These are phyloP conservation scores for Ruditapes philippinarum DNA, from an alignment of 1,140 invertebrate species.

Conservation along the genomic window DNA sequence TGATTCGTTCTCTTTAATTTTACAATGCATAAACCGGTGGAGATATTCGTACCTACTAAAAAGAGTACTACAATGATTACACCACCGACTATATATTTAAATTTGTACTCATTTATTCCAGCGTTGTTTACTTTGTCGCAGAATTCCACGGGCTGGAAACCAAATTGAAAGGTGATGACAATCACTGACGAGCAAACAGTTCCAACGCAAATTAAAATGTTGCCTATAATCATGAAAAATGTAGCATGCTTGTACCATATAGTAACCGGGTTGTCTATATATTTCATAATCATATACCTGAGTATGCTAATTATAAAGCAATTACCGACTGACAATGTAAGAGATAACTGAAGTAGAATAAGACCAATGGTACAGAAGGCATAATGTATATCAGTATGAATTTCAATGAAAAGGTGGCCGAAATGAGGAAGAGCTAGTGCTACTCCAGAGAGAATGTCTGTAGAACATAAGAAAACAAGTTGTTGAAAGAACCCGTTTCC, in stretches of 20 bases:
- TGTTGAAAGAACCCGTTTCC: not conserved
- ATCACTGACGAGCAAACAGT: not conserved
- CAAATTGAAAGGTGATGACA: not conserved
- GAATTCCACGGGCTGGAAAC: not conserved
- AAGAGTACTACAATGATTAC: not conserved
- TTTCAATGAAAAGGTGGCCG: not conserved
- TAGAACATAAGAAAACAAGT: not conserved
- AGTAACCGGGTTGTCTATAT: not conserved
- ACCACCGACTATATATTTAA: not conserved
- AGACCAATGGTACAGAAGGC: not conserved
- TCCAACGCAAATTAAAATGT: not conserved
- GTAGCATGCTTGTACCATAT: not conserved
- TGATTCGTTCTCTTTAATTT: not conserved
- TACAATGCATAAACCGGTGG: not conserved
- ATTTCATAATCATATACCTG: not conserved
- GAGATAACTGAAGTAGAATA: not conserved
- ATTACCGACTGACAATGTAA: not conserved
- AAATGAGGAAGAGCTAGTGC: not conserved
- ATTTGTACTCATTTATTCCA: not conserved
- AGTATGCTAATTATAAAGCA: not conserved
- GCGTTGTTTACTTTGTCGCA: not conserved
- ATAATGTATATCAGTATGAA: not conserved
- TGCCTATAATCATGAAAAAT: not conserved
- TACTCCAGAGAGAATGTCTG: not conserved
- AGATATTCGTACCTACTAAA: not conserved